A percentile compares a stretch with the other conserved stretches of the same genome.
Conservation (phyloP, 2,888 invertebrate genomes). For the Bhutanitis thaidina region DNA sequence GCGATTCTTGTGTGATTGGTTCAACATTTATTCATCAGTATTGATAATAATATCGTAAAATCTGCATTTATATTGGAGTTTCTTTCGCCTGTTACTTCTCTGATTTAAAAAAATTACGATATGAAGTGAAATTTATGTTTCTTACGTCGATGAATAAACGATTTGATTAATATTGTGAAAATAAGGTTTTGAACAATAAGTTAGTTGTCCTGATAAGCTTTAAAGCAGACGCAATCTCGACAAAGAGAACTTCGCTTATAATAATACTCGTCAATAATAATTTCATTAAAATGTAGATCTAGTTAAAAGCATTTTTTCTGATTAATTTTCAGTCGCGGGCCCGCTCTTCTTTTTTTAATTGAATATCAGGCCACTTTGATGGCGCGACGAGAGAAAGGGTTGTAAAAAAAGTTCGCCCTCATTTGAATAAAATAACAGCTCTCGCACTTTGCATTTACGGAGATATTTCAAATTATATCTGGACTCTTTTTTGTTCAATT, state of each 20-base stretch:
- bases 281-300: slow-evolving; percentile 81
- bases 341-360: slow-evolving; percentile 78
- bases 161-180: background rate
- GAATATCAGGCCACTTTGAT: slow-evolving; percentile 81
- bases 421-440: slow-evolving; percentile 81
- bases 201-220: too few relatives aligned
- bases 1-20: too few relatives aligned
- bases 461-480: slow-evolving; percentile 81
- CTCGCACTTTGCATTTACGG: slow-evolving; percentile 80
- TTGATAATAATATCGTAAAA: too few relatives aligned
- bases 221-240: slow-evolving; percentile 41
- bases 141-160: too few relatives aligned
- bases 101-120: too few relatives aligned
- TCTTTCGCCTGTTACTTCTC: too few relatives aligned
- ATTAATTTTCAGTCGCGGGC: slow-evolving; percentile 78
- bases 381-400: slow-evolving; percentile 73
- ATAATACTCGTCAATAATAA: slow-evolving; percentile 79
- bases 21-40: too few relatives aligned
- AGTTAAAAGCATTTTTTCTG: slow-evolving; percentile 81
- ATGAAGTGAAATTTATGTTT: too few relatives aligned
- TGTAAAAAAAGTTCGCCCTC: slow-evolving; percentile 77
- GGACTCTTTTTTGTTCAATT: slow-evolving; percentile 74
- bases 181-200: too few relatives aligned
- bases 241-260: slow-evolving; percentile 62
- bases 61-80: too few relatives aligned